Evolutionary conservation across 2,888 invertebrate genomes (phyloP).

Genomic region (Chironomus tentans): DNA sequence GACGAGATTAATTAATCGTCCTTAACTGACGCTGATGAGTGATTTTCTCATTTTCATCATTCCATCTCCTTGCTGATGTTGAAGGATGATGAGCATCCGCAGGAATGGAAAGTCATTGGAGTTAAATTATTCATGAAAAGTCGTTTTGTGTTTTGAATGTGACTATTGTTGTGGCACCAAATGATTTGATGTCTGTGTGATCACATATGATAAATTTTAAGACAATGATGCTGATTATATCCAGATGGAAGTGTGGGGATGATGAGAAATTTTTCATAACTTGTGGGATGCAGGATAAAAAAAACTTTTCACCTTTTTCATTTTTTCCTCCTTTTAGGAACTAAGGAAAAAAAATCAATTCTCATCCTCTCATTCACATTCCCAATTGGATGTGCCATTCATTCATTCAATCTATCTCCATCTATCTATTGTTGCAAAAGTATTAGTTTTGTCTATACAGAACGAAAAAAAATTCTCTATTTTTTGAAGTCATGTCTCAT

Average conservation of each 20-base stretch:
- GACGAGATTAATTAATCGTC: conserved; percentile 23
- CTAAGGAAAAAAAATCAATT: not conserved
- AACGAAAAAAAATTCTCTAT: not conserved
- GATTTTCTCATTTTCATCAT: not conserved
- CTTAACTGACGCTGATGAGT: conserved; percentile 16
- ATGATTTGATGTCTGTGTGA: no score
- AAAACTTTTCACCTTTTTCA: not conserved
- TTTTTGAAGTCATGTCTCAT: conserved; percentile 26
- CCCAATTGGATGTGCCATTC: not conserved
- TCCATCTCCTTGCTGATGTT: not conserved
- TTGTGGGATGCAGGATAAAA: no score
- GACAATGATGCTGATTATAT: no score
- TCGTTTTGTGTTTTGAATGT: no score
- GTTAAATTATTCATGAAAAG: no score
- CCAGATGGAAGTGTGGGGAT: no score
- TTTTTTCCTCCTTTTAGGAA: not conserved
- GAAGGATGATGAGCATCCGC: not conserved
- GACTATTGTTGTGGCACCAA: no score
- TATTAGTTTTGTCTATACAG: conserved; percentile 17
- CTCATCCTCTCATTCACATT: not conserved
- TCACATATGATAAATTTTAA: no score
- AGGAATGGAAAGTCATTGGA: not conserved
- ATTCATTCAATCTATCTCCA: conserved; percentile 14
- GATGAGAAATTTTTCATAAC: no score
- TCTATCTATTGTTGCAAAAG: conserved; percentile 14